These are phyloP conservation scores for Brenthis ino DNA, from an alignment of 2,888 invertebrate species.

Conservation along the genomic window DNA sequence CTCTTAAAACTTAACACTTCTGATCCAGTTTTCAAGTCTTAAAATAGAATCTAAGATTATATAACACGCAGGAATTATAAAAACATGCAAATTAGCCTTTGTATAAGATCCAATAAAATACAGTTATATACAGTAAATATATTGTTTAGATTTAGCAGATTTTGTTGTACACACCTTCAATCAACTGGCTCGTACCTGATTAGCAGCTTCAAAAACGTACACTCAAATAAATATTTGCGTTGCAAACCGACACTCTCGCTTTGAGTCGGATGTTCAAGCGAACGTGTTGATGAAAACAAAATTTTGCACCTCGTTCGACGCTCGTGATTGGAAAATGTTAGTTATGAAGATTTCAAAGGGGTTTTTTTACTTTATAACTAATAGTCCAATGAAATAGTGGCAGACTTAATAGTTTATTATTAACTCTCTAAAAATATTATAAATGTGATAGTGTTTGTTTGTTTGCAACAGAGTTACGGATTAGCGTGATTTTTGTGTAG, in stretches of 20 bases:
- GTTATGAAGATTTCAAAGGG: not conserved
- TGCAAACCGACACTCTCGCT: conserved; percentile 1
- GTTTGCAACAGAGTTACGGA: too few species aligned
- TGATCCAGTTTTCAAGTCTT: too few species aligned
- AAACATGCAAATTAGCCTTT: too few species aligned
- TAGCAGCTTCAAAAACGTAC: conserved; percentile 6
- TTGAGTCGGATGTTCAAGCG: not conserved
- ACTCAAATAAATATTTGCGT: conserved; percentile 3
- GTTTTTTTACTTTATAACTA: not conserved
- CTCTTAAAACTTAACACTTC: too few species aligned
- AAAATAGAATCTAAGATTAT: too few species aligned
- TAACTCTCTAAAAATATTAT: too few species aligned
- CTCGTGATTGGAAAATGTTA: not conserved
- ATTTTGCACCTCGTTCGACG: too few species aligned
- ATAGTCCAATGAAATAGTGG: too few species aligned
- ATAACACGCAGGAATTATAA: too few species aligned
- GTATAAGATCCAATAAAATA: not conserved
- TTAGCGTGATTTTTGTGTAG: too few species aligned
- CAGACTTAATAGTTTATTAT: too few species aligned
- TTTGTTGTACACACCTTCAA: not conserved
- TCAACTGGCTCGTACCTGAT: conserved; percentile 12
- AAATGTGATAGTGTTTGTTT: too few species aligned
- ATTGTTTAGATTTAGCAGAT: not conserved
- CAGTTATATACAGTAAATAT: not conserved
- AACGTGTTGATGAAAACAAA: conserved; percentile 1